These are phyloP conservation scores for Drosophila emarginata DNA, from an alignment of 2,888 invertebrate genomes.

Conservation along the genomic window DNA sequence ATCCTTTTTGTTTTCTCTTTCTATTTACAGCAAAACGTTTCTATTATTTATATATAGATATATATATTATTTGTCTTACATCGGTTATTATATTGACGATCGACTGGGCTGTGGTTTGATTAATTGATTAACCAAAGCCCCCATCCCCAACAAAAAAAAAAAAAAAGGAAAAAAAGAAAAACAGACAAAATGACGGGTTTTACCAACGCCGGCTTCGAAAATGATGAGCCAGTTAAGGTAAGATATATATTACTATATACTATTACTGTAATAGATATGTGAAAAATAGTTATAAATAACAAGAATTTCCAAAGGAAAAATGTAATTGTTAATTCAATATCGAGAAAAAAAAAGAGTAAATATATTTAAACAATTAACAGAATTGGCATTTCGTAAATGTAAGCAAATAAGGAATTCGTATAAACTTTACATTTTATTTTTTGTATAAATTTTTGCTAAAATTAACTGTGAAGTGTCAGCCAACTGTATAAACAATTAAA, in stretches of 20 bases:
- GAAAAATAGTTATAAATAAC: too few species aligned
- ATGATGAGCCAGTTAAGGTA: constrained; percentile 82
- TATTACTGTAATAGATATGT: too few species aligned
- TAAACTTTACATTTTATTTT: too few species aligned
- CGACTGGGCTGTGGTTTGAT: constrained; percentile 23
- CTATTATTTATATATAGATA: constrained; percentile 1
- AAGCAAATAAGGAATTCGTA: too few species aligned
- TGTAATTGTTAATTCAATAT: too few species aligned
- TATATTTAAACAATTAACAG: too few species aligned
- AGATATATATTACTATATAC: constrained; percentile 34
- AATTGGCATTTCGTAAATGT: too few species aligned
- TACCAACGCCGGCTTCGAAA: constrained; percentile 81
- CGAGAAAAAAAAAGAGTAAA: too few species aligned
- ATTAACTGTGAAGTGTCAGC: too few species aligned
- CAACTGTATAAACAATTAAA: too few species aligned
- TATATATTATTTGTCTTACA: background rate
- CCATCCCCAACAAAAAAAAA: constrained; percentile 44
- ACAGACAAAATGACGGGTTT: constrained; percentile 79
- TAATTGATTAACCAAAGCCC: constrained; percentile 38
- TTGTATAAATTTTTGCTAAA: too few species aligned
- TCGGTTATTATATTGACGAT: constrained; percentile 3
- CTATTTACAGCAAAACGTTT: constrained; percentile 29
- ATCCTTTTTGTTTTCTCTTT: background rate
- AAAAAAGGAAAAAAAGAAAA: constrained; percentile 64
- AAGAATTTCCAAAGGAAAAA: too few species aligned